phyloP scores from a whole-genome alignment of 2,888 invertebrate genomes.

The Tipula helvola region DNA sequence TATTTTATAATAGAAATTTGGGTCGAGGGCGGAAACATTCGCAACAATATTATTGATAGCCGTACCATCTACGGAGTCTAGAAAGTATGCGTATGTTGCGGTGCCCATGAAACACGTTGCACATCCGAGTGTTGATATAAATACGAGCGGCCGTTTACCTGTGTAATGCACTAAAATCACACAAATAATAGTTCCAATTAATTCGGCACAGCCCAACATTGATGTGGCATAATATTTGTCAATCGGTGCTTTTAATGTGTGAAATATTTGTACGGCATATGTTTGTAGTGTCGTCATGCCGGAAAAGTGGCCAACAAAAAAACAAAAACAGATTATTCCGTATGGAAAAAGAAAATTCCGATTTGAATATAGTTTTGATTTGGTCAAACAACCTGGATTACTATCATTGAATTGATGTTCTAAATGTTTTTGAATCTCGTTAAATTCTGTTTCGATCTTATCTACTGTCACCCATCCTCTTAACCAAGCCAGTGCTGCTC shows the following conservation, averaged over 20 bases:
- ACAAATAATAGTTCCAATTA: slow-evolving; percentile 52
- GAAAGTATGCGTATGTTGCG: slow-evolving; percentile 32
- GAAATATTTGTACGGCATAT: slow-evolving; percentile 63
- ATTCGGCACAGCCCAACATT: slow-evolving; percentile 54
- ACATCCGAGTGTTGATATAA: slow-evolving; percentile 53
- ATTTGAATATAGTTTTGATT: slow-evolving; percentile 39
- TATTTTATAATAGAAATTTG: slow-evolving; percentile 16
- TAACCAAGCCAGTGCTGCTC: slow-evolving; percentile 60
- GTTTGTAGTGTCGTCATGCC: slow-evolving; percentile 64
- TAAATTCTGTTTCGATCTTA: slow-evolving; percentile 29
- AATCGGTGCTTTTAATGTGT: slow-evolving; percentile 55
- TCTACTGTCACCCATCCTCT: slow-evolving; percentile 59
- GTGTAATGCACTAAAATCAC: slow-evolving; percentile 55
- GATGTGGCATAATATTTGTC: slow-evolving; percentile 65
- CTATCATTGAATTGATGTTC: slow-evolving; percentile 26
- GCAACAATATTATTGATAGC: slow-evolving; percentile 32
- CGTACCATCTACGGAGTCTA: slow-evolving; percentile 32
- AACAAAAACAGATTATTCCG: slow-evolving; percentile 48
- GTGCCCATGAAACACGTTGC: slow-evolving; percentile 46
- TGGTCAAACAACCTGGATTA: slow-evolving; percentile 14
- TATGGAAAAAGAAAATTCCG: slow-evolving; percentile 57
- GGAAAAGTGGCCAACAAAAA: slow-evolving; percentile 62
- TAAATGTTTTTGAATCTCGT: slow-evolving; percentile 29
- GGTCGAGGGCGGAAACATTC: slow-evolving; percentile 29
- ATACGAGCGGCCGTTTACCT: slow-evolving; percentile 56